Percentiles rank a stretch among this genome's conserved stretches.
phyloP scores from a whole-genome alignment of 2,797 vertebrate genomes.

The Mycteria americana region DNA sequence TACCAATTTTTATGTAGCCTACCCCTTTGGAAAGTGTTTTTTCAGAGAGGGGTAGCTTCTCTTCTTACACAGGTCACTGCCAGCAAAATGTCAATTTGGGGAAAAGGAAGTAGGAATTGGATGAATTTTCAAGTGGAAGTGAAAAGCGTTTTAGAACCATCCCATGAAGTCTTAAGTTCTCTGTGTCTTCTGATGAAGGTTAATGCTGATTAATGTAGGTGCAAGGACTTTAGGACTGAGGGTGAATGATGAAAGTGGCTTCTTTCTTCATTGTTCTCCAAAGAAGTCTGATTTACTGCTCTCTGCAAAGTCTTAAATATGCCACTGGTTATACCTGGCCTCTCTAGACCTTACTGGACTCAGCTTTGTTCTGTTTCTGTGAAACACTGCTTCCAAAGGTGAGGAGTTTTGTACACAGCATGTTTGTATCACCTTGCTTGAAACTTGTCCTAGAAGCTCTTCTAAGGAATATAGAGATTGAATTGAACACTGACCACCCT shows the following conservation, averaged over 20 bases:
- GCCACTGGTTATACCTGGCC: not conserved
- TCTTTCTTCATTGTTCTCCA: not conserved
- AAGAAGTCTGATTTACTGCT: not conserved
- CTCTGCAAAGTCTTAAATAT: not conserved
- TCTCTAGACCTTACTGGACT: fast-evolving
- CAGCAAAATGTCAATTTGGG: not conserved
- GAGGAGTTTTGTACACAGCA: not conserved
- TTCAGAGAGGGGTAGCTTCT: not conserved
- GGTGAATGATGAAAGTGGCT: not conserved
- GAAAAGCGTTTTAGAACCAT: not conserved
- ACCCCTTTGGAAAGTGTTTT: not conserved
- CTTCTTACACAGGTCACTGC: not conserved
- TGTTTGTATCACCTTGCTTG: not conserved
- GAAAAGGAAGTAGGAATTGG: not conserved
- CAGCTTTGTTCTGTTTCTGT: not conserved
- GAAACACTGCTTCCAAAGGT: not conserved
- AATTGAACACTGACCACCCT: not conserved
- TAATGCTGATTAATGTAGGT: not conserved
- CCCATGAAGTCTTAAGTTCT: not conserved
- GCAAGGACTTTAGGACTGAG: not conserved
- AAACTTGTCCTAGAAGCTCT: not conserved
- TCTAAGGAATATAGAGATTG: not conserved
- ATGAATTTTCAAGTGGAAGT: not conserved
- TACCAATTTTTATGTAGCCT: not conserved
- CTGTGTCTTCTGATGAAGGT: not conserved